A percentile compares a stretch with the other conserved stretches of the same genome.
phyloP scores from a whole-genome alignment of 2,888 invertebrate species.

The Kryphioiulus occultus region DNA sequence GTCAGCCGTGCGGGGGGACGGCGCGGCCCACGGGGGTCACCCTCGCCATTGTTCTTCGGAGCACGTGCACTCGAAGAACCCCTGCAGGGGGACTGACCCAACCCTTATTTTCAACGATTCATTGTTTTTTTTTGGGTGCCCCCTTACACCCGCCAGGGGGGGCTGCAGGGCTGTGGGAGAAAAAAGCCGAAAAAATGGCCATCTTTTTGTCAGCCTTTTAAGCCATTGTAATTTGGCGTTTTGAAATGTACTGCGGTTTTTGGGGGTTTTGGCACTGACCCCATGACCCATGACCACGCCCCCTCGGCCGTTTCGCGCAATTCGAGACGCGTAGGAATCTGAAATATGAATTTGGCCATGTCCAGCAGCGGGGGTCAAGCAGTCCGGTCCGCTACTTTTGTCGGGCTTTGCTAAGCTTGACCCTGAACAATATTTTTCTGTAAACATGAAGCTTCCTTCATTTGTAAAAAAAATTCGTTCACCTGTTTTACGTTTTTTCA shows the following conservation, averaged over 20 bases:
- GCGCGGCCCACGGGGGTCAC: neutral
- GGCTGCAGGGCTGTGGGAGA: neutral
- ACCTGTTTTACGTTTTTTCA: too few relatives aligned
- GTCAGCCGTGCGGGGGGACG: constrained; percentile 2
- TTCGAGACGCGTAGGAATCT: neutral
- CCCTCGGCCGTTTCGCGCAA: neutral
- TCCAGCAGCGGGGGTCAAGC: constrained; percentile 1
- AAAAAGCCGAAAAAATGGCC: neutral
- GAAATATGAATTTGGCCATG: neutral
- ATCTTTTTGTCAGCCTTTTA: neutral
- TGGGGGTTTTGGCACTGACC: neutral
- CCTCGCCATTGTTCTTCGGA: constrained; percentile 29
- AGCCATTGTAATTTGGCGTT: constrained; percentile 14
- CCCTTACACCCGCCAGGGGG: neutral
- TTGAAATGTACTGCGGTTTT: neutral
- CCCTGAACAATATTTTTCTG: neutral
- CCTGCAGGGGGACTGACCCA: neutral
- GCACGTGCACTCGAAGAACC: neutral
- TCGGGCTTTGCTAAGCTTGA: neutral
- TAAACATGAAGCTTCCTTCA: neutral
- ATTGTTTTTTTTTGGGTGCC: neutral
- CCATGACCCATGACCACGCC: neutral
- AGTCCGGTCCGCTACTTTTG: neutral
- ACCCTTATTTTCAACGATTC: constrained; percentile 36
- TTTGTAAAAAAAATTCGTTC: neutral